Evolutionary conservation across 2,888 invertebrate genomes (phyloP).

Genomic region (Coenonympha arcania): DNA sequence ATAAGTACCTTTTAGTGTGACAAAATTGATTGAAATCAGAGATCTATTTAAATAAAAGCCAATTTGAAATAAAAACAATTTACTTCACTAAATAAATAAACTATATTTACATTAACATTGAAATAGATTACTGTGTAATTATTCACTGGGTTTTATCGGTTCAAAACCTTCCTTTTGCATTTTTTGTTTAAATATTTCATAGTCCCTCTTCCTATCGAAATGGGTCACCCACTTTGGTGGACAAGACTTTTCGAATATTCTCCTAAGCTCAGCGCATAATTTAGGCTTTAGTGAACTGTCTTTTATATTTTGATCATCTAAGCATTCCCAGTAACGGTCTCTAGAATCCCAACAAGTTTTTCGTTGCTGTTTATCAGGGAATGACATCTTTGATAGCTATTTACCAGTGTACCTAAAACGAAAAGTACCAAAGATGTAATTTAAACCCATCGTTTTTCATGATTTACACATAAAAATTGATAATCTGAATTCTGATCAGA

Average conservation of each 20-base stretch:
- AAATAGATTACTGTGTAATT: conserved; percentile 35
- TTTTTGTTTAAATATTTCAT: conserved; percentile 89
- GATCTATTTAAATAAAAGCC: conserved; percentile 47
- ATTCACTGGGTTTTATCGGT: conserved; percentile 76
- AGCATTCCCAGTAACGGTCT: conserved; percentile 92
- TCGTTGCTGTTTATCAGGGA: conserved; percentile 84
- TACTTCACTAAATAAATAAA: conserved; percentile 69
- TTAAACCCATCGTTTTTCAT: background rate
- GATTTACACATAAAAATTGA: background rate
- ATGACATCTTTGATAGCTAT: conserved; percentile 79
- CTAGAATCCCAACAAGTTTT: conserved; percentile 88
- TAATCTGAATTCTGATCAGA: background rate
- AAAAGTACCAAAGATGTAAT: conserved; percentile 13
- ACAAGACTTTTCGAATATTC: conserved; percentile 83
- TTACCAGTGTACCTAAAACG: conserved; percentile 23
- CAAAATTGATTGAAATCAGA: conserved; percentile 8
- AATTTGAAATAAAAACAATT: conserved; percentile 32
- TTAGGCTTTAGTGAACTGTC: conserved; percentile 70
- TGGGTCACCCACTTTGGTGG: conserved; percentile 93
- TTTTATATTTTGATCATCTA: conserved; percentile 79
- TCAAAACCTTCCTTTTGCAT: conserved; percentile 90
- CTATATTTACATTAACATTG: conserved; percentile 51
- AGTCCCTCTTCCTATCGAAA: conserved; percentile 92
- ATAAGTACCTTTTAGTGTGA: background rate
- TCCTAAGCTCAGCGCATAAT: conserved; percentile 80